These are phyloP conservation scores for Antheraea mylitta DNA, from an alignment of 1,140 invertebrate species.

Conservation along the genomic window DNA sequence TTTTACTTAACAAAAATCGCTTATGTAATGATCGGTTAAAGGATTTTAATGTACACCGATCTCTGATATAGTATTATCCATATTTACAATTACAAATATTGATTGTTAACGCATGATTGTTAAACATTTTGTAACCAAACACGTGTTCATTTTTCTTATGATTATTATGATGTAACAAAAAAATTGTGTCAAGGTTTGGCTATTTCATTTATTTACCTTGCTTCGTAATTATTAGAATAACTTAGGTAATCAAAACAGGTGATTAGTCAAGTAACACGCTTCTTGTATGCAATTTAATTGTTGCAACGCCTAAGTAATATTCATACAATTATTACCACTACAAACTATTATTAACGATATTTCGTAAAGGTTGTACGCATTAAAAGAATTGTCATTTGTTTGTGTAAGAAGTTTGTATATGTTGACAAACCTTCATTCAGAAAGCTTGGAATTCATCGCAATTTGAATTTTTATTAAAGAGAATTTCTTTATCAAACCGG, in stretches of 20 bases:
- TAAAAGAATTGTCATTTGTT: slow-evolving; percentile 8
- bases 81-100: no score
- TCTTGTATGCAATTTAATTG: neutral
- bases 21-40: no score
- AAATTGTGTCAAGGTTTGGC: neutral
- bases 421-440: neutral
- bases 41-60: no score
- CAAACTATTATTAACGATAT: slow-evolving; percentile 4
- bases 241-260: neutral
- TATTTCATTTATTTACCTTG: neutral
- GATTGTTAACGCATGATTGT: neutral
- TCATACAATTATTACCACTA: neutral
- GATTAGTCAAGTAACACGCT: neutral
- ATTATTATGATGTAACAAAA: neutral
- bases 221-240: neutral
- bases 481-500: no score
- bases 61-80: no score
- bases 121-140: neutral
- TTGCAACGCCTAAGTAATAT: neutral
- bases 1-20: no score
- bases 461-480: neutral
- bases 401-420: neutral
- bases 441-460: neutral
- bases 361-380: neutral
- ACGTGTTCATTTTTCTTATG: neutral